A percentile compares a stretch with the other conserved stretches of the same genome.
phyloP scores from a whole-genome alignment of 2,888 invertebrate genomes.

The Brachyptera putata region DNA sequence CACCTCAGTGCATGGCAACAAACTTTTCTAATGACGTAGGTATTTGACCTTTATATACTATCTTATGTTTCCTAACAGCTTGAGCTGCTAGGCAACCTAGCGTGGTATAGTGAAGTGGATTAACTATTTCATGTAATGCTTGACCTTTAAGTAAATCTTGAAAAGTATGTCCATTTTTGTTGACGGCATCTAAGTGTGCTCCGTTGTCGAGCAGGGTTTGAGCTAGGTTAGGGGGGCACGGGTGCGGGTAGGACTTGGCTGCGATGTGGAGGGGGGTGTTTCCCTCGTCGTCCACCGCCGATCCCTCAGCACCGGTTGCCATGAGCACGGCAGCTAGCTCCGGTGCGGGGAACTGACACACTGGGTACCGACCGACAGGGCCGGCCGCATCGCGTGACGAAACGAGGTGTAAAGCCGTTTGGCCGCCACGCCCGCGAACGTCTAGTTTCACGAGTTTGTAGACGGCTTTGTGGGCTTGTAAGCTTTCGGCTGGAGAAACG shows the following conservation, averaged over 20 bases:
- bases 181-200: conserved; percentile 79
- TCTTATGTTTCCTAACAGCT: conserved; percentile 53
- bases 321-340: conserved; percentile 69
- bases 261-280: conserved; percentile 87
- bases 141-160: conserved; percentile 58
- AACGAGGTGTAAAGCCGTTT: conserved; percentile 75
- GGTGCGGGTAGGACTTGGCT: conserved; percentile 60
- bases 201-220: conserved; percentile 71
- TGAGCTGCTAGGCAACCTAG: conserved; percentile 84
- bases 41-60: conserved; percentile 45
- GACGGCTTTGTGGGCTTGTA: conserved; percentile 53
- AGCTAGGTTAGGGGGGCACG: conserved; percentile 67
- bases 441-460: conserved; percentile 71
- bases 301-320: conserved; percentile 77
- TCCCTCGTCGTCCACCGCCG: conserved; percentile 73
- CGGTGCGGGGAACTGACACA: conserved; percentile 65
- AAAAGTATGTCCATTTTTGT: conserved; percentile 72
- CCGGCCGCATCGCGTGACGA: conserved; percentile 70
- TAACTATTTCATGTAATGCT: conserved; percentile 61
- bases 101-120: conserved; percentile 71
- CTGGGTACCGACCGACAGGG: conserved; percentile 61
- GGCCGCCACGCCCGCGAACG: conserved; percentile 54
- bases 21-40: conserved; percentile 46
- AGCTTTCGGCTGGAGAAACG: conserved; percentile 38
- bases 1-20: conserved; percentile 45